Evolutionary conservation across 2,888 invertebrate species (phyloP), one percentile per base, ranked within the genome.

Genomic region (Amblyteles armatorius): DNA sequence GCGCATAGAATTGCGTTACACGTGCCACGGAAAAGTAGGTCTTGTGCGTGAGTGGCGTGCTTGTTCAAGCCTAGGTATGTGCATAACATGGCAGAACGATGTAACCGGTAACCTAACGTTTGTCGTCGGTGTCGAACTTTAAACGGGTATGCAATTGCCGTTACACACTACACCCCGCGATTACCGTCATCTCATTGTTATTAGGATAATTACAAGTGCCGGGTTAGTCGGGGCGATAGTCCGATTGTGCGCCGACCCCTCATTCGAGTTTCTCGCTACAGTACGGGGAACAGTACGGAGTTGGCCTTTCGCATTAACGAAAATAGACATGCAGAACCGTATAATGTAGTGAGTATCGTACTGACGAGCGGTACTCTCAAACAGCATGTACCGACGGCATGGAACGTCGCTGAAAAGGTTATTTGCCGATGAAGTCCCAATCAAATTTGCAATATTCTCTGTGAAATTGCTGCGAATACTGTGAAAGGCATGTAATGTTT

Each of bases 101-200:
- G 72, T 55, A 72, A 36, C 57, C 22, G 36, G 33, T 6, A 63
- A 55, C 57, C 16, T 19, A 71, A 57, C 60, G 40, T 68, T 81
- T 76, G 73, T 69, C 60, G 60, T 63, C 55, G 74, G 60, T 83
- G 74, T 83, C 83, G 74, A 79, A 79, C 71, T 71, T 79, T 71
- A 65, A 83, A 79, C 74, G 79, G 63, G 69, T 79, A 74, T 69
- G 73, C 83, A 22, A 76, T 74, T 72, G 40, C 57, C 72, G 44
- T 72, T 71, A 50, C 52, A 50, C 11, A 33, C 50, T 71, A 50
- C 44, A 78, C 79, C 65, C 74, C 55, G 29, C 74, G 79, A 83
- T 83, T 83, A 79, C 74, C 79, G 79, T 33, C 74, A 48, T 83
- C 79, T 79, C 83, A 76, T 79, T 79, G 52, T 71, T 79, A 83